Conservation (phyloP, 2,113 vertebrate species). For the Thryonomys swinderianus region DNA sequence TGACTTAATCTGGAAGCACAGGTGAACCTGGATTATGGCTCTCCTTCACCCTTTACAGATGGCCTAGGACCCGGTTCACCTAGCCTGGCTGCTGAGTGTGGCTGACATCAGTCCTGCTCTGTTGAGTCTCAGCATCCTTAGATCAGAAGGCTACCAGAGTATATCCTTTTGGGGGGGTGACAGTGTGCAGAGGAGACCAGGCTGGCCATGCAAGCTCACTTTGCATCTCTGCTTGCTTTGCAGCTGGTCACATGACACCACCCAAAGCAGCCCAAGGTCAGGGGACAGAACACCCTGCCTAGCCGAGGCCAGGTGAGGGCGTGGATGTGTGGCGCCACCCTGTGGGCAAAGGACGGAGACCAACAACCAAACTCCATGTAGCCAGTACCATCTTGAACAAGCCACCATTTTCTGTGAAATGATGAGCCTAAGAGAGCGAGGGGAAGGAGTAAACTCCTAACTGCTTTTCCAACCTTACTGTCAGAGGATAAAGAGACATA, state of each 20-base stretch:
- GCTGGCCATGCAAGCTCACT: neutral
- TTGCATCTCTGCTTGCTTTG: neutral
- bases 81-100: neutral
- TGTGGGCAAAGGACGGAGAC: neutral
- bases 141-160: neutral
- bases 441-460: rapidly evolving
- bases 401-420: neutral
- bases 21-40: rapidly evolving
- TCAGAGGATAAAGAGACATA: neutral
- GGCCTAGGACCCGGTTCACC: rapidly evolving
- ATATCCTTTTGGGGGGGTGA: rapidly evolving
- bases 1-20: rapidly evolving
- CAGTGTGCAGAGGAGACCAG: neutral
- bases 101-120: neutral
- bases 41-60: rapidly evolving
- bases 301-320: rapidly evolving
- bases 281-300: too few relatives aligned
- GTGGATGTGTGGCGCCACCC: rapidly evolving
- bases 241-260: too few relatives aligned
- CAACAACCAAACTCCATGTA: neutral
- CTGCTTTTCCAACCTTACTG: neutral
- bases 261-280: neutral
- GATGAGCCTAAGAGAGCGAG: neutral
- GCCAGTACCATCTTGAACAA: rapidly evolving
- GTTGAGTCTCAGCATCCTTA: rapidly evolving